Evolutionary conservation across 1,140 invertebrate genomes (phyloP).

Genomic region (Penaeus vannamei): DNA sequence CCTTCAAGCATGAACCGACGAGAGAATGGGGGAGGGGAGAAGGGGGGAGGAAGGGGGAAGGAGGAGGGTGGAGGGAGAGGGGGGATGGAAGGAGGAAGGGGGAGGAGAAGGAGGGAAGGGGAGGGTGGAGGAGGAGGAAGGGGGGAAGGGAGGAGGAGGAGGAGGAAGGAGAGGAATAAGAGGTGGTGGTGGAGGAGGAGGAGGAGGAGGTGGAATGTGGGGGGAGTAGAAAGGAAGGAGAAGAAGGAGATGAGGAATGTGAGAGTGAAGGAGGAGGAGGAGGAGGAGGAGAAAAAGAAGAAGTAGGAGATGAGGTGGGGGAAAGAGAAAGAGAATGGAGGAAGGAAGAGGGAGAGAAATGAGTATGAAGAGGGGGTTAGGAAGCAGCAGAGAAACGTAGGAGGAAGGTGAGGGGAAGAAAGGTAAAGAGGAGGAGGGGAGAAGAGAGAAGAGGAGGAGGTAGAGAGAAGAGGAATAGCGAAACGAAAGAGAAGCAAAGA

Average conservation of each 20-base stretch:
- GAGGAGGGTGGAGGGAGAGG: too few species aligned
- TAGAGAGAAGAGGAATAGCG: neutral
- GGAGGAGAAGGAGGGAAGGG: neutral
- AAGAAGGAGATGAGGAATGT: neutral
- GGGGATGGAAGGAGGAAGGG: neutral
- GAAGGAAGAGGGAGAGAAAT: conserved; percentile 1
- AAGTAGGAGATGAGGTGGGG: neutral
- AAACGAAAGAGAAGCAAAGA: too few species aligned
- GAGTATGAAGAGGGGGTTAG: too few species aligned
- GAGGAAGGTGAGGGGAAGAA: neutral
- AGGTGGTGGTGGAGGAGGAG: neutral
- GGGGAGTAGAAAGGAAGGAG: neutral
- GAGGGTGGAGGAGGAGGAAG: neutral
- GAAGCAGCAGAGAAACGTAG: too few species aligned
- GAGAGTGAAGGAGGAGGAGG: neutral
- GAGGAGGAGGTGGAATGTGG: neutral
- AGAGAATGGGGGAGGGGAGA: neutral
- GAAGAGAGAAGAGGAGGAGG: neutral
- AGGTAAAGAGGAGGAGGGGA: neutral
- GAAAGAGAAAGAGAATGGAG: conserved; percentile 13
- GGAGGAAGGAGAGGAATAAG: neutral
- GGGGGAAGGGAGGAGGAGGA: neutral
- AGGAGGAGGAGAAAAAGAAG: neutral
- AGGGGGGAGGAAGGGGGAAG: neutral
- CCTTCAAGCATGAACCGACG: too few species aligned